Evolutionary conservation across 1,140 invertebrate species (phyloP).

Genomic region (Aphelenchoides avenae): DNA sequence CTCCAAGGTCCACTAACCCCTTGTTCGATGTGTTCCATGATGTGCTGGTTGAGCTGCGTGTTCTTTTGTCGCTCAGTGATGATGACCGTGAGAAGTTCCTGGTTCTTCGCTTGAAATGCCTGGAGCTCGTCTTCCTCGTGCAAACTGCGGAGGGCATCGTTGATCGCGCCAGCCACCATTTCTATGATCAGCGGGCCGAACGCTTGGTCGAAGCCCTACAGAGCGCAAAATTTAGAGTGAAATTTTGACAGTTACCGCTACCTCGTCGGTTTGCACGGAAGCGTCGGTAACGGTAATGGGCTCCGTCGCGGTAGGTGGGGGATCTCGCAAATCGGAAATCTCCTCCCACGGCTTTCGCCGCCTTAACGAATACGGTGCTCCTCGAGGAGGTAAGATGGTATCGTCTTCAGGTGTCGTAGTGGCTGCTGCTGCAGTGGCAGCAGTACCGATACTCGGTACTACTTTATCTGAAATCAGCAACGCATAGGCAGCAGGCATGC

Average conservation of each 20-base stretch:
- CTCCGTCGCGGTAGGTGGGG: neutral
- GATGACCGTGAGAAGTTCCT: constrained; percentile 12
- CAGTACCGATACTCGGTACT: no score
- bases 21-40: constrained; percentile 9
- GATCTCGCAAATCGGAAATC: neutral
- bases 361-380: no score
- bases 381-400: no score
- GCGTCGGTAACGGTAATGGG: neutral
- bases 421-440: no score
- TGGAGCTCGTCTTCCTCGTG: constrained; percentile 24
- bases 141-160: constrained; percentile 22
- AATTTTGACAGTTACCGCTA: neutral
- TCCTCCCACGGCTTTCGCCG: no score
- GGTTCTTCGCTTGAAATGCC: constrained; percentile 18
- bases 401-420: no score
- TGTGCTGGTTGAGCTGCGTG: constrained; percentile 12
- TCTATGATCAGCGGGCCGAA: constrained; percentile 24
- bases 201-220: constrained; percentile 23
- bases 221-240: neutral
- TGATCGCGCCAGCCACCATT: constrained; percentile 25
- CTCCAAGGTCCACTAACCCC: no score
- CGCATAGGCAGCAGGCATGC: no score
- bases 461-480: no score
- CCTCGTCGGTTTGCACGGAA: neutral
- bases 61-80: constrained; percentile 22